Evolutionary conservation across 2,888 invertebrate species (phyloP), one percentile per base, ranked within the genome.

Genomic region (Rhaphigaster nebulosa): DNA sequence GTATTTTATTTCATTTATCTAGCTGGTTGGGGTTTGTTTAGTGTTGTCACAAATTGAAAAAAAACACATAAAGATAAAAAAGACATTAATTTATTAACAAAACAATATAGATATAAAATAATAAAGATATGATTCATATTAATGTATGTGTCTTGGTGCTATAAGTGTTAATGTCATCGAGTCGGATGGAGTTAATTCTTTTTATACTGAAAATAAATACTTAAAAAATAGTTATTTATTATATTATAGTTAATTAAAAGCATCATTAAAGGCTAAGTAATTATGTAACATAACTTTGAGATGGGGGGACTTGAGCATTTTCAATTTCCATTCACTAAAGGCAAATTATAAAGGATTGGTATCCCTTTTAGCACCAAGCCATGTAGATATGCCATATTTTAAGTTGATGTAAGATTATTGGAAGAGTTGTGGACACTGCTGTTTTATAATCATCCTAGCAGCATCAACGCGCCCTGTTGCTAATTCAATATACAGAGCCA

Each of bases 401-500:
- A 34, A 60, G 15, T 65, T 29, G 5, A 41, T 41, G 4, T 34
- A 60, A 60, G 23, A 87, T 90, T 54, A 90, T 52, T 87, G 52
- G 65, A 91, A 91, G 54, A 94, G 92, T 95, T 92, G 94, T 18
- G 94, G 94, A 92, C 95, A 95, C 93, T 96, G 95, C 92, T 96
- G 96, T 93, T 95, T 95, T 91, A 96, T 95, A 92, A 96, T 94
- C 88, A 94, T 94, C 93, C 95, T 95, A 20, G 96, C 95, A 90
- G 94, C 93, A 92, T 95, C 95, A 54, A 87, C 87, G 26, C 76
- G 91, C 90, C 96, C 96, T 93, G 95, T 93, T 93, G 95, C 95
- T 87, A 96, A 93, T 93, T 96, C 95, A 92, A 96, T 95, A 93
- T 96, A 96, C 91, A 96, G 94, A 8, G 96, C 95, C 87, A 96